Conservation (phyloP, 2,888 invertebrate species). For the Belgica antarctica region DNA sequence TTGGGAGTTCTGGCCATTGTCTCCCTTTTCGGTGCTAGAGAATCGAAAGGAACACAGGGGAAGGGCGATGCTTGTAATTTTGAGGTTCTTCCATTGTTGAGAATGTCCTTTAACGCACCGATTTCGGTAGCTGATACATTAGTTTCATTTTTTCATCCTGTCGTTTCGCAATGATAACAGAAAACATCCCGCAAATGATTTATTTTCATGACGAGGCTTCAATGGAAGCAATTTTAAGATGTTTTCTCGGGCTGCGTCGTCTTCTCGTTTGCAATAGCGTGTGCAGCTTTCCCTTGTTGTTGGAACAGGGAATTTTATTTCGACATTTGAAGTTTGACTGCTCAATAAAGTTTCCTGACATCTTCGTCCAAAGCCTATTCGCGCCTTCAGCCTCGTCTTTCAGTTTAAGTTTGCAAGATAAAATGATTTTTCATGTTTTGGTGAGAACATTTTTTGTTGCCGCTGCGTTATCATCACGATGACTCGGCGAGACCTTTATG, state of each 20-base stretch:
- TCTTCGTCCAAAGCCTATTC: neutral
- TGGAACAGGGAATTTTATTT: too few relatives aligned
- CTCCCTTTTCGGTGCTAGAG: constrained; percentile 26
- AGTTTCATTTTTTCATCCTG: constrained; percentile 12
- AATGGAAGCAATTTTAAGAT: neutral
- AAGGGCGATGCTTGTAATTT: constrained; percentile 29
- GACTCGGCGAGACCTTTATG: neutral
- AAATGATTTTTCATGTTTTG: constrained; percentile 12
- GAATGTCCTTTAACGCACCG: constrained; percentile 28
- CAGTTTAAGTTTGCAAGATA: neutral
- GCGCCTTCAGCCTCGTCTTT: neutral
- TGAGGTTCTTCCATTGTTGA: constrained; percentile 31
- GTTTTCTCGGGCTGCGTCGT: too few relatives aligned
- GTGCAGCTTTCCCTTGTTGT: too few relatives aligned
- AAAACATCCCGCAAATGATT: neutral
- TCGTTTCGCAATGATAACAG: constrained; percentile 12
- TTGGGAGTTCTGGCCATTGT: constrained; percentile 37
- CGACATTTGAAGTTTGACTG: too few relatives aligned
- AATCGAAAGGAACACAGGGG: neutral
- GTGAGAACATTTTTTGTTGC: neutral
- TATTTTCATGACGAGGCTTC: neutral
- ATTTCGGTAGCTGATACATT: constrained; percentile 30
- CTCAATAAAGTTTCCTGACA: too few relatives aligned
- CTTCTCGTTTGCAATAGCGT: too few relatives aligned
- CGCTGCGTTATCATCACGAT: constrained; percentile 3